A percentile compares a stretch with the other conserved stretches of the same genome.
Conservation (phyloP, 1,140 invertebrate genomes). For the Drosophila orena region DNA sequence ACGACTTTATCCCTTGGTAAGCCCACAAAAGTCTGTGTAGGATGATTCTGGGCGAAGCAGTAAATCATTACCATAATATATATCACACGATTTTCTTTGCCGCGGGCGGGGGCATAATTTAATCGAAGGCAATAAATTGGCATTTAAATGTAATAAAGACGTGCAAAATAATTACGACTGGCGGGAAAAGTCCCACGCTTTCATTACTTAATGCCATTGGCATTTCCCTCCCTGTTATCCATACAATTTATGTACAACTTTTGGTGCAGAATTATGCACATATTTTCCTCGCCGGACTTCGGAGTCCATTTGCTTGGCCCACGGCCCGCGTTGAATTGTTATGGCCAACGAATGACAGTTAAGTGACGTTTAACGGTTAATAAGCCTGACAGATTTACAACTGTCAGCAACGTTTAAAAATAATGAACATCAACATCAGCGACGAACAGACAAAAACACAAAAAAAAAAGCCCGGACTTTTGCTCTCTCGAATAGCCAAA, state of each 20-base stretch:
- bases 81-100: not conserved
- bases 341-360: constrained; percentile 74
- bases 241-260: constrained; percentile 56
- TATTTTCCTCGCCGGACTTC: constrained; percentile 58
- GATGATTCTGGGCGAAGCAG: constrained; percentile 1
- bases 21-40: constrained; percentile 27
- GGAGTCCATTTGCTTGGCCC: constrained; percentile 47
- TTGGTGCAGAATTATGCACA: constrained; percentile 74
- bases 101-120: constrained; percentile 52
- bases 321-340: constrained; percentile 39
- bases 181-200: constrained; percentile 41
- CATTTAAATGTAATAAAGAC: constrained; percentile 83
- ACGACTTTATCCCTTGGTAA: constrained; percentile 45
- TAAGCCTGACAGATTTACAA: constrained; percentile 84
- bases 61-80: constrained; percentile 47
- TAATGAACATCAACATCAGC: constrained; percentile 68
- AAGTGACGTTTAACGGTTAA: constrained; percentile 84
- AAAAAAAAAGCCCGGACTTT: constrained; percentile 7
- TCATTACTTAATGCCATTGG: constrained; percentile 53
- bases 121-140: constrained; percentile 82
- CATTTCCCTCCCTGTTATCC: constrained; percentile 20
- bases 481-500: constrained; percentile 54
- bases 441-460: constrained; percentile 19
- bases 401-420: constrained; percentile 79
- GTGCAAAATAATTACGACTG: constrained; percentile 75